These are phyloP conservation scores for Empidonax traillii DNA, from an alignment of 2,113 vertebrate genomes.

Conservation along the genomic window DNA sequence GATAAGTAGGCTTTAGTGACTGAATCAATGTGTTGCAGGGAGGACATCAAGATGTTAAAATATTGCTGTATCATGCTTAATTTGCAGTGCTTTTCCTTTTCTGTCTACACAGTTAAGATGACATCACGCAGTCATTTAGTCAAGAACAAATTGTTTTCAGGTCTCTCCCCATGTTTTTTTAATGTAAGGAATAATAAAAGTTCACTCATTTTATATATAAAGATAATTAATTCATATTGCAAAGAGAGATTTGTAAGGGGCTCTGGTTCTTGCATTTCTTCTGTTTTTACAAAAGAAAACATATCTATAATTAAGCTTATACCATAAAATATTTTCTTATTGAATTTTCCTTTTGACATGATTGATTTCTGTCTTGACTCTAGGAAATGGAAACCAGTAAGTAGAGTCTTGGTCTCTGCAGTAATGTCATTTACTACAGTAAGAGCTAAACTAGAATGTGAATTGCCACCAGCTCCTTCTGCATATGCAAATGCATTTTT, in stretches of 20 bases:
- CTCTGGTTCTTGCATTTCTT: constrained; percentile 40
- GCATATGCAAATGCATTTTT: constrained; percentile 36
- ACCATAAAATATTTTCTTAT: constrained; percentile 61
- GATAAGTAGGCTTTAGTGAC: not conserved
- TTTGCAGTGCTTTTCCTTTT: constrained; percentile 37
- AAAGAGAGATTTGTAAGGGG: not conserved
- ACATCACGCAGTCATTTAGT: constrained; percentile 26
- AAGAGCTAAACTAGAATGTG: constrained; percentile 36
- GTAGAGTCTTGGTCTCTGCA: constrained; percentile 37
- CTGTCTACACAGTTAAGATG: constrained; percentile 9
- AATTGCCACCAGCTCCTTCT: constrained; percentile 46
- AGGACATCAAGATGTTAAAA: constrained; percentile 36
- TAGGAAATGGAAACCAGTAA: constrained; percentile 69
- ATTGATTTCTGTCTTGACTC: constrained; percentile 73
- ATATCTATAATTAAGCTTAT: constrained; percentile 65
- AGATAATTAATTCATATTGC: constrained; percentile 19
- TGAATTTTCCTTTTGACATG: constrained; percentile 67
- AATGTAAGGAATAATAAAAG: constrained; percentile 52
- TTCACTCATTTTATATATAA: constrained; percentile 8
- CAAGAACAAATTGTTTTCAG: constrained; percentile 24
- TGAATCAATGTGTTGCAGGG: constrained; percentile 33
- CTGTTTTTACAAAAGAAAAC: constrained; percentile 58
- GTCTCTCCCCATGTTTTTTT: constrained; percentile 7
- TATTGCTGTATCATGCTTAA: constrained; percentile 35
- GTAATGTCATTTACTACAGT: constrained; percentile 52